These are phyloP conservation scores for Pelusios castaneus DNA, from an alignment of 2,113 vertebrate species.

Conservation along the genomic window DNA sequence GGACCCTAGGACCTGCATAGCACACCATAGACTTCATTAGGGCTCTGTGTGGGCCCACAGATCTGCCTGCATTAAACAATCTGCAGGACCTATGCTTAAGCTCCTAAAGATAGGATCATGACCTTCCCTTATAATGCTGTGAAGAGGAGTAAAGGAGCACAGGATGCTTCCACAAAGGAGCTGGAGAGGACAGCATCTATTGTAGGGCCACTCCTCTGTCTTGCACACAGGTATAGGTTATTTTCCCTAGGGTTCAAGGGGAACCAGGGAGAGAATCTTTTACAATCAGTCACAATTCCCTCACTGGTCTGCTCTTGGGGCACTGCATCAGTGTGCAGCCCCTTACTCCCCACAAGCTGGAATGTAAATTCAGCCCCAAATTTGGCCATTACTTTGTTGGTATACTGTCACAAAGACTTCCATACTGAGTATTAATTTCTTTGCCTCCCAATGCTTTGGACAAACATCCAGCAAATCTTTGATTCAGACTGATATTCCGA, in stretches of 20 bases:
- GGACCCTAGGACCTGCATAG: not conserved
- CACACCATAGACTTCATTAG: not conserved
- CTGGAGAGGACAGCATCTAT: not conserved
- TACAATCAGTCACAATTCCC: not conserved
- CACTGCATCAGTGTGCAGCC: not conserved
- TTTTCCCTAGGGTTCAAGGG: not conserved
- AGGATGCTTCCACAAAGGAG: not conserved
- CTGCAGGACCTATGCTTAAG: not conserved
- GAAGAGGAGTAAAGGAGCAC: not conserved
- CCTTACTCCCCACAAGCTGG: not conserved
- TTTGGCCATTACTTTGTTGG: not conserved
- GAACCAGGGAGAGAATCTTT: not conserved
- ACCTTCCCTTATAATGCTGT: not conserved
- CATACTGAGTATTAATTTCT: not conserved
- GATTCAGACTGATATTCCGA: not conserved
- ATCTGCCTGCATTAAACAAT: rapidly evolving
- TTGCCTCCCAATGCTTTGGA: not conserved
- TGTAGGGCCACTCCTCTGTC: not conserved
- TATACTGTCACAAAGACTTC: not conserved
- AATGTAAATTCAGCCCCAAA: not conserved
- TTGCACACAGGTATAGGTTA: not conserved
- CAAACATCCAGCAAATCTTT: not conserved
- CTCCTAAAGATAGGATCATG: not conserved
- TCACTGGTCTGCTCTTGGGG: not conserved
- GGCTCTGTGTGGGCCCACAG: rapidly evolving